These are phyloP conservation scores for human (Homo sapiens) DNA, from an alignment of 2,113 vertebrate genomes.

Conservation along the genomic window GRCh38 chr12:113069001-113069500, in stretches of 20 bases:
- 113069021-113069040: neutral
- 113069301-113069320: neutral
- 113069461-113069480: neutral
- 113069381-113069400: neutral
- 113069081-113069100: neutral
- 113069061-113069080: neutral
- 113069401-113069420: neutral
- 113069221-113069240: neutral
- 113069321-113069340: too few relatives aligned
- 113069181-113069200: neutral
- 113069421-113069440: neutral
- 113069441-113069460: fast-evolving
- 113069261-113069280: neutral
- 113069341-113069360: neutral
- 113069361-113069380: neutral
- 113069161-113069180: fast-evolving
- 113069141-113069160: fast-evolving
- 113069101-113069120: neutral
- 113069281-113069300: neutral
- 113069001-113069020: neutral
- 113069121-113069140: neutral
- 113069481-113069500: neutral
- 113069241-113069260: neutral
- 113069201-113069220: neutral
- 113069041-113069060: neutral